Evolutionary conservation across 2,888 invertebrate species (phyloP), one percentile per base, ranked within the genome.

Genomic region (Panorpa germanica): DNA sequence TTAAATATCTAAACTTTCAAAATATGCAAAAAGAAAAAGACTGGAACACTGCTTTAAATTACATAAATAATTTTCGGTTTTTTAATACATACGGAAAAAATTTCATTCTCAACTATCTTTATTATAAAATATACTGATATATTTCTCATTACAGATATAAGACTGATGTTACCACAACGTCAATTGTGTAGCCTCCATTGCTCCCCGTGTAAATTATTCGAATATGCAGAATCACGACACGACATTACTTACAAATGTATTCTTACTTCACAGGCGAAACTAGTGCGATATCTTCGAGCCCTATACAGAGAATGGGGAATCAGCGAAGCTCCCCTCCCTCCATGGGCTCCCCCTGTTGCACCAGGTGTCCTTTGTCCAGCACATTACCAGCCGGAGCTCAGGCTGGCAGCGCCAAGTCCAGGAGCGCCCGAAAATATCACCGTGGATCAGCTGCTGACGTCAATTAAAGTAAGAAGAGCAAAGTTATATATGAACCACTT

Each of bases 341-440:
- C 50, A 34, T 60, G 59, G 59, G 55, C 58, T 13, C 55, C 56
- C 28, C 53, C 55, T 4, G 45, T 58, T 31, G 55, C 58, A 4
- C 50, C 54, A 10, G 60, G 58, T 31, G 53, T 55, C 15, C 47
- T 58, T 25, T 58, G 59, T 39, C 54, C 60, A n/a, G 59, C 59
- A 23, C 53, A 56, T 40, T 53, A 61, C 41, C 56, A 58, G 38
- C 60, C 60, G n/a, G 55, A 58, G 28, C 43, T 61, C 19, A 52
- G 57, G 37, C 43, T 59, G 39, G 50, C 44, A 33, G 38, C 41
- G 14, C 44, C 44, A 39, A 46, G 48, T 30, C 45, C 47, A 42
- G 45, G 45, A 33, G 43, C 42, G 37, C 45, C 42, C 39, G 50
- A 53, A 38, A 43, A 43, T 29, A 38, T 49, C 25, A 41, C 43